Percentiles rank a stretch among this genome's conserved stretches.
phyloP scores from a whole-genome alignment of 2,113 vertebrate genomes.

The Alouatta palliata region DNA sequence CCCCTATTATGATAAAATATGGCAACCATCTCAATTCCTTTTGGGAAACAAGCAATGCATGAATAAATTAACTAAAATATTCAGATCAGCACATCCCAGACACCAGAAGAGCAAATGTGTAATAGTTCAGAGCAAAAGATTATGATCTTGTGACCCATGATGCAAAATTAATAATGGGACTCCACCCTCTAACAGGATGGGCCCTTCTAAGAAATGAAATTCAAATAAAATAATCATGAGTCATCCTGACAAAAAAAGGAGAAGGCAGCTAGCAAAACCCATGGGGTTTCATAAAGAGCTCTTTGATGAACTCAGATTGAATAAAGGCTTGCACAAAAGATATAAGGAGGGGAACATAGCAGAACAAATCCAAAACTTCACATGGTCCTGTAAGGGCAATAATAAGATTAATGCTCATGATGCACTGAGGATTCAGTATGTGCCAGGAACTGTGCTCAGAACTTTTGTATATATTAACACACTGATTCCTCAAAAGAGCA shows the following conservation, averaged over 20 bases:
- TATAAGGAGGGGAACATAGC: background rate
- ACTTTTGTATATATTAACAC: background rate
- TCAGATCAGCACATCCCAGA: background rate
- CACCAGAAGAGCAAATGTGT: background rate
- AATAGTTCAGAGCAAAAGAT: background rate
- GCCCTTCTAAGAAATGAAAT: slow-evolving; percentile 54
- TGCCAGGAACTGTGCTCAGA: background rate
- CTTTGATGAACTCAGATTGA: slow-evolving; percentile 60
- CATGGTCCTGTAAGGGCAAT: background rate
- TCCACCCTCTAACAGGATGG: background rate
- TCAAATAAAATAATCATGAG: slow-evolving; percentile 68
- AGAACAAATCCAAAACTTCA: background rate
- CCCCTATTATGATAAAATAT: background rate
- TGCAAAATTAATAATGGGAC: slow-evolving; percentile 1
- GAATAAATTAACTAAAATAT: slow-evolving; percentile 40
- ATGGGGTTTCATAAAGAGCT: slow-evolving; percentile 45
- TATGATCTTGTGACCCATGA: background rate
- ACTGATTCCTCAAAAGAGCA: background rate
- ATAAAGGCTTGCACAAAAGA: slow-evolving; percentile 42
- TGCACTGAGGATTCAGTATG: background rate
- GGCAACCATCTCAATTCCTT: background rate
- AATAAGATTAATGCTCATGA: background rate
- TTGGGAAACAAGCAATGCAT: background rate
- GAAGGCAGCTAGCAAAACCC: slow-evolving; percentile 65
- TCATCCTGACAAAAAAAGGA: slow-evolving; percentile 49